These are phyloP conservation scores for Odontophorus gujanensis DNA, from an alignment of 2,113 vertebrate species.

Conservation along the genomic window DNA sequence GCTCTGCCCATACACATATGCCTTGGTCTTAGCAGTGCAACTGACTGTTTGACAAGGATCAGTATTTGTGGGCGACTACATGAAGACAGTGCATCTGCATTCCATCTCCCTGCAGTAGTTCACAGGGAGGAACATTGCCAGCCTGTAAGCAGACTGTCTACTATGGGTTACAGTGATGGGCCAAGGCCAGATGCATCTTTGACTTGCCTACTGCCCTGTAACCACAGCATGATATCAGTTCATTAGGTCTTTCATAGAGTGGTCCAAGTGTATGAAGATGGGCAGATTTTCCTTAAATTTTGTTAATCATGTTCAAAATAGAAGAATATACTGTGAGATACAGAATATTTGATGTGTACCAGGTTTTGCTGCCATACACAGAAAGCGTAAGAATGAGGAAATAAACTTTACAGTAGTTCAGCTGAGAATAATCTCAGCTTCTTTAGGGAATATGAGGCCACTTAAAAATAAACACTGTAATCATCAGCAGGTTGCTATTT, in stretches of 20 bases:
- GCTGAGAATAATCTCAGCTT: neutral
- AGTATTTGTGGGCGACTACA: neutral
- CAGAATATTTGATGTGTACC: neutral
- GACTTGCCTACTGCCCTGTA: neutral
- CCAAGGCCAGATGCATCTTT: neutral
- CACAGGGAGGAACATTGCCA: neutral
- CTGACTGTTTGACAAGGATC: neutral
- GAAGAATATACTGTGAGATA: neutral
- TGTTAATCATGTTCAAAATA: neutral
- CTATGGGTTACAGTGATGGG: neutral
- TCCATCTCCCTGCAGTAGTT: neutral
- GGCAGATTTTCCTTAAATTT: neutral
- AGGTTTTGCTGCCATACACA: slow-evolving; percentile 4
- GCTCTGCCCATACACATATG: neutral
- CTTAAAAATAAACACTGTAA: slow-evolving; percentile 54
- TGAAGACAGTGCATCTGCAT: neutral
- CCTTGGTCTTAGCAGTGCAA: no score
- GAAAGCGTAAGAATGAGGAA: slow-evolving; percentile 8
- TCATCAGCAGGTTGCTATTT: slow-evolving; percentile 51
- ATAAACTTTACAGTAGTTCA: slow-evolving; percentile 26
- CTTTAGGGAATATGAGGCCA: neutral
- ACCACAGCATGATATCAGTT: neutral
- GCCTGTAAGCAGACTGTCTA: neutral
- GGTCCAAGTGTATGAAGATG: neutral
- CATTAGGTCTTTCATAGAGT: neutral